phyloP scores from a whole-genome alignment of 2,888 invertebrate species.

The Eristalis tenax region DNA sequence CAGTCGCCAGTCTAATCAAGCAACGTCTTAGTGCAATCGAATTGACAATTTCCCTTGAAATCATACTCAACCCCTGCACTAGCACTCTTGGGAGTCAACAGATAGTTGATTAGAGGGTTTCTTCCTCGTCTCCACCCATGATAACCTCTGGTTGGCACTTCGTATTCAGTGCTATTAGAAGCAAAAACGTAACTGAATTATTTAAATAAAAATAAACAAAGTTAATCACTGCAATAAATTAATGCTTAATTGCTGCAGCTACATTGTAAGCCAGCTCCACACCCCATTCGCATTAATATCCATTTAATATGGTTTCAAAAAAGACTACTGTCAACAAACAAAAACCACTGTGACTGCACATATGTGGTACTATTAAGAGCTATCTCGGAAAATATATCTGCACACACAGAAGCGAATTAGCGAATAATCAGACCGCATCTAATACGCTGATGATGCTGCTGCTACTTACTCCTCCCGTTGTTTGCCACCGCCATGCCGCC shows the following conservation, averaged over 20 bases:
- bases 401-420: constrained; percentile 58
- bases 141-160: constrained; percentile 30
- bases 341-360: not conserved
- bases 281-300: constrained; percentile 19
- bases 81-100: constrained; percentile 4
- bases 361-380: constrained; percentile 63
- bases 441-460: constrained; percentile 60
- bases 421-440: constrained; percentile 69
- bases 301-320: constrained; percentile 1
- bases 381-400: constrained; percentile 57
- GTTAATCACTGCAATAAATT: constrained; percentile 38
- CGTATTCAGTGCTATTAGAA: not conserved
- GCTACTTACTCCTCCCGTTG: too few relatives aligned
- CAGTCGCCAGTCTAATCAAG: too few relatives aligned
- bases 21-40: too few relatives aligned
- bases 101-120: constrained; percentile 21
- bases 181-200: not conserved
- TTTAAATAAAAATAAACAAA: not conserved
- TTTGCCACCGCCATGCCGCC: not conserved
- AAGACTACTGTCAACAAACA: not conserved
- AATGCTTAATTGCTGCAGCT: constrained; percentile 16
- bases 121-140: not conserved
- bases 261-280: constrained; percentile 21
- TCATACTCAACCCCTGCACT: too few relatives aligned
- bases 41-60: too few relatives aligned